A percentile compares a stretch with the other conserved stretches of the same genome.
Conservation (phyloP, 2,888 invertebrate genomes). For the Dorcus hopei region DNA sequence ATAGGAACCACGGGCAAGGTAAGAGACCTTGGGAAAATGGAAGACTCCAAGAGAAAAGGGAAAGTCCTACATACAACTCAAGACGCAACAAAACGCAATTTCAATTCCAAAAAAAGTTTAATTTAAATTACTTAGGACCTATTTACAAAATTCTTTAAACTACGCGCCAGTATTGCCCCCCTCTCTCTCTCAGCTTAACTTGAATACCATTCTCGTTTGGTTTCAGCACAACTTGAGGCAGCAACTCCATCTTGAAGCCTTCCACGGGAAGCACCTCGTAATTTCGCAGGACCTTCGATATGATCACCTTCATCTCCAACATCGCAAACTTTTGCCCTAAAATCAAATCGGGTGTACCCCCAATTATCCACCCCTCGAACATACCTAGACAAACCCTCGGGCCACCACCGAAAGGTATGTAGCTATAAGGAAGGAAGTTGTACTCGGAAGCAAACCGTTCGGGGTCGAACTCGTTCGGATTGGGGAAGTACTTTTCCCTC, state of each 20-base stretch:
- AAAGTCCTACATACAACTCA: too few species aligned
- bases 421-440: conserved; percentile 36
- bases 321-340: conserved; percentile 49
- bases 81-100: too few species aligned
- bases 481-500: conserved; percentile 47
- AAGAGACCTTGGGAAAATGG: too few species aligned
- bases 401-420: conserved; percentile 41
- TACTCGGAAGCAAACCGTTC: conserved; percentile 39
- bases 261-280: conserved; percentile 41
- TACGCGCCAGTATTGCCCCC: too few species aligned
- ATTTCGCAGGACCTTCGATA: conserved; percentile 52
- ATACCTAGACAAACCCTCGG: conserved; percentile 36
- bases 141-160: too few species aligned
- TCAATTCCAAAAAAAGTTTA: too few species aligned
- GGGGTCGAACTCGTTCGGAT: conserved; percentile 44
- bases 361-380: not conserved
- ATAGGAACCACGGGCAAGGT: too few species aligned
- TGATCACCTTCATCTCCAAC: conserved; percentile 53
- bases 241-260: conserved; percentile 9
- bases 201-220: conserved; percentile 12
- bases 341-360: not conserved
- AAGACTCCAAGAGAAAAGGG: too few species aligned
- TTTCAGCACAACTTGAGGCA: conserved; percentile 15
- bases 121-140: too few species aligned
- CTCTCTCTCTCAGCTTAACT: not conserved